Conservation (phyloP, 1,140 invertebrate species). For the Drosophila varians region DNA sequence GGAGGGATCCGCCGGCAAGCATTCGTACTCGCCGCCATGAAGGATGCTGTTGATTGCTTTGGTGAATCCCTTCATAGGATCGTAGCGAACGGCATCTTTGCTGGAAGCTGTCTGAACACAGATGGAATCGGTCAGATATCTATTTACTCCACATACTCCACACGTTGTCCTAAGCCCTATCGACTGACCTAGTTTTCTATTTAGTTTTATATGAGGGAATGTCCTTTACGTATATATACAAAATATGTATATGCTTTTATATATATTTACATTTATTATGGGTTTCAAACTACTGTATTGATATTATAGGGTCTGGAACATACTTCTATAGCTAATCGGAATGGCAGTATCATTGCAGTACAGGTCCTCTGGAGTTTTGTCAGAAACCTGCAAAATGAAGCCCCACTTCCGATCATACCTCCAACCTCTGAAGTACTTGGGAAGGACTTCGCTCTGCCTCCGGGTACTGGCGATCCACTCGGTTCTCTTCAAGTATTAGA, state of each 20-base stretch:
- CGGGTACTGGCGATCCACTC: slow-evolving; percentile 27
- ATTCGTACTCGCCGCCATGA: slow-evolving; percentile 83
- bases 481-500: slow-evolving; percentile 5
- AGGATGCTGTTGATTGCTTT: slow-evolving; percentile 84
- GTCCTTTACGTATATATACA: background rate
- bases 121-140: slow-evolving; percentile 15
- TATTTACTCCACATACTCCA: background rate
- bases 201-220: background rate
- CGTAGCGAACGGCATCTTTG: slow-evolving; percentile 82
- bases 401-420: slow-evolving; percentile 47
- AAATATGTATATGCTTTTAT: background rate
- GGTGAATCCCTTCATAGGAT: slow-evolving; percentile 86
- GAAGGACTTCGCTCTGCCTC: slow-evolving; percentile 3
- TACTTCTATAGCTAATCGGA: slow-evolving; percentile 42
- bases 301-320: slow-evolving; percentile 7
- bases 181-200: no score
- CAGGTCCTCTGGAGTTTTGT: slow-evolving; percentile 10
- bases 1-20: slow-evolving; percentile 82
- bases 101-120: slow-evolving; percentile 68
- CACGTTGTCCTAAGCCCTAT: background rate
- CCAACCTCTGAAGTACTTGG: slow-evolving; percentile 29
- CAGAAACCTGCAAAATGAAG: slow-evolving; percentile 47
- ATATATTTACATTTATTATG: background rate
- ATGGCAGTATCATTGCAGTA: slow-evolving; percentile 12
- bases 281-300: background rate